These are phyloP conservation scores for Baccha elongata DNA, from an alignment of 2,888 invertebrate genomes.

Conservation along the genomic window DNA sequence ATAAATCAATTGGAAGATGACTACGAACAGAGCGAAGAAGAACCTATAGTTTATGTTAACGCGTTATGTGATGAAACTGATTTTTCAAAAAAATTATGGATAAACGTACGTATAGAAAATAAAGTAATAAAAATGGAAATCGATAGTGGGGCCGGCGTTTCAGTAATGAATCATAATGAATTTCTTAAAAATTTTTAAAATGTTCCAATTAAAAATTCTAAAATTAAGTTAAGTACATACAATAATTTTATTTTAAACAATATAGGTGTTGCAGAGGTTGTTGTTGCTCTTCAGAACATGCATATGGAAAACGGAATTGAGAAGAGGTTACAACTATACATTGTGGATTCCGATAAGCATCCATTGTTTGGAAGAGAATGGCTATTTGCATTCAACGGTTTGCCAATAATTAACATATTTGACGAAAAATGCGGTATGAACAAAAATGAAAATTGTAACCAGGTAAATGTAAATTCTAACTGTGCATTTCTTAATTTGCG, in stretches of 20 bases:
- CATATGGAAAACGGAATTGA: too few species aligned
- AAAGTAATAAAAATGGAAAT: not conserved
- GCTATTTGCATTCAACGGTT: too few species aligned
- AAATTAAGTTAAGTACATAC: not conserved
- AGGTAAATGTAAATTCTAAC: slow-evolving; percentile 25
- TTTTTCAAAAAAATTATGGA: not conserved
- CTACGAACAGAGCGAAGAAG: not conserved
- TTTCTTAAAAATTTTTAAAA: not conserved
- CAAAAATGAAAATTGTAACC: not conserved
- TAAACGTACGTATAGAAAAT: not conserved
- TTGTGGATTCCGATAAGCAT: not conserved
- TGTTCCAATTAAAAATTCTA: slow-evolving; percentile 7
- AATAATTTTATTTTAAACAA: not conserved
- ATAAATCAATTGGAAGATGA: slow-evolving; percentile 6
- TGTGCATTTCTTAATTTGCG: too few species aligned
- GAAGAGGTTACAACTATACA: too few species aligned
- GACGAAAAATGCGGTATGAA: not conserved
- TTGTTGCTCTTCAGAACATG: too few species aligned
- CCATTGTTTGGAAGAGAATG: too few species aligned
- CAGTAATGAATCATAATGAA: not conserved
- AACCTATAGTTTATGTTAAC: slow-evolving; percentile 6
- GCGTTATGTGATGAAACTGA: not conserved
- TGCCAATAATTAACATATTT: not conserved
- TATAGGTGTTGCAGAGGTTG: not conserved
- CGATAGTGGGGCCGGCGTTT: slow-evolving; percentile 11